Evolutionary conservation across 2,113 vertebrate genomes (phyloP).

Genomic region (Atlantisia rogersi): DNA sequence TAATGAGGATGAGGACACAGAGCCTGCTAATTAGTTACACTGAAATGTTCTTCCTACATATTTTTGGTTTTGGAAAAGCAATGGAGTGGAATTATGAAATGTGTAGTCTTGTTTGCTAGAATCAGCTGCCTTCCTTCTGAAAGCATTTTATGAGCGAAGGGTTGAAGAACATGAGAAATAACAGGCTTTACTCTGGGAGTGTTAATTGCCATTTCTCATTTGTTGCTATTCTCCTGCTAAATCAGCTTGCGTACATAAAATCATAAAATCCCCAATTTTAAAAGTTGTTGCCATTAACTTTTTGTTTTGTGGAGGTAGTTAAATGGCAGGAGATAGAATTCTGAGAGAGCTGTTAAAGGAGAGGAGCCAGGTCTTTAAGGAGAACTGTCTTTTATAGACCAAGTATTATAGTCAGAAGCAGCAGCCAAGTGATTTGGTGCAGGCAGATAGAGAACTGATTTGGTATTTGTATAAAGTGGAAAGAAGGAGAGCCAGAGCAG

Average conservation of each 20-base stretch:
- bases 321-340: slow-evolving; percentile 6
- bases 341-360: background rate
- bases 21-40: slow-evolving; percentile 45
- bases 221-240: slow-evolving; percentile 65
- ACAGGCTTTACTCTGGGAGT: slow-evolving; percentile 41
- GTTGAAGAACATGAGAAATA: slow-evolving; percentile 61
- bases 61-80: slow-evolving; percentile 63
- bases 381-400: background rate
- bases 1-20: slow-evolving; percentile 27
- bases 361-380: background rate
- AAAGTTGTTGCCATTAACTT: slow-evolving; percentile 59
- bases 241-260: slow-evolving; percentile 67
- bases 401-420: background rate
- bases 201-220: slow-evolving; percentile 69
- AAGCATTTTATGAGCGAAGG: slow-evolving; percentile 40
- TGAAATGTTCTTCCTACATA: slow-evolving; percentile 57
- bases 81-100: slow-evolving; percentile 42
- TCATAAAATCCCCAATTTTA: slow-evolving; percentile 40
- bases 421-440: background rate
- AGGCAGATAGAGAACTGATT: background rate
- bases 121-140: slow-evolving; percentile 67
- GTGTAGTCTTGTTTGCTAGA: slow-evolving; percentile 52
- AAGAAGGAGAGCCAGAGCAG: background rate
- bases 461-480: background rate
- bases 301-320: slow-evolving; percentile 46